Percentiles rank a stretch among this genome's conserved stretches.
These are phyloP conservation scores for Peromyscus polionotus DNA, from an alignment of 2,113 vertebrate genomes.

Conservation along the genomic window DNA sequence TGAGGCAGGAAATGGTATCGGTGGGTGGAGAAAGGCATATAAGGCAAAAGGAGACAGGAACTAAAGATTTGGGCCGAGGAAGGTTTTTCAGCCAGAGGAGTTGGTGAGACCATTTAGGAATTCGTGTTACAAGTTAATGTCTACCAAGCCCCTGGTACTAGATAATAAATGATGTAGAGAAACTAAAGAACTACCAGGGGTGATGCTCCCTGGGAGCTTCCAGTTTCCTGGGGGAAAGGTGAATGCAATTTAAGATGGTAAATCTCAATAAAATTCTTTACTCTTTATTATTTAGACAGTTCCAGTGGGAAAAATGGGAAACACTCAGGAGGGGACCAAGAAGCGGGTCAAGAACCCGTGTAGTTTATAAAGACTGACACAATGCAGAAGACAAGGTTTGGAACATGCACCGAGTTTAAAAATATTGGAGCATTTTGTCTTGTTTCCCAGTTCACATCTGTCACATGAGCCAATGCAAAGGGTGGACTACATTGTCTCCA, in stretches of 20 bases:
- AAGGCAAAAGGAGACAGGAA: too few species aligned
- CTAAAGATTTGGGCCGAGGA: too few species aligned
- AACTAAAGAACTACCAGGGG: conserved; percentile 21
- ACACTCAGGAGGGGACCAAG: not conserved
- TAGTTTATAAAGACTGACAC: not conserved
- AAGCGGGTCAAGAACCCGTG: not conserved
- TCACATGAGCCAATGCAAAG: not conserved
- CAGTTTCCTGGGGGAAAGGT: conserved; percentile 7
- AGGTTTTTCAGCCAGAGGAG: too few species aligned
- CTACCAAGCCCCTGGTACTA: conserved; percentile 15
- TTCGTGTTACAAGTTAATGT: not conserved
- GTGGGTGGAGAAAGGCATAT: too few species aligned
- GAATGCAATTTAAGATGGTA: not conserved
- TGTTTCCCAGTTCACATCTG: not conserved
- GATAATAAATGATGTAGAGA: not conserved
- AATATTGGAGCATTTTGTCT: not conserved
- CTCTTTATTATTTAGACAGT: not conserved
- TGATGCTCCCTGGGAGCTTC: not conserved
- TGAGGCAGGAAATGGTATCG: too few species aligned
- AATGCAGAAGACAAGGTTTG: not conserved
- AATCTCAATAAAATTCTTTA: not conserved
- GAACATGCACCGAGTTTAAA: not conserved
- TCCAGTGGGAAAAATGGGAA: conserved; percentile 14
- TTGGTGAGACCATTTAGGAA: too few species aligned
- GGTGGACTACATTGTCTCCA: not conserved